Evolutionary conservation across 2,797 vertebrate genomes (phyloP), one percentile per base, ranked within the genome.

Genomic region (Anabacerthia variegaticeps): DNA sequence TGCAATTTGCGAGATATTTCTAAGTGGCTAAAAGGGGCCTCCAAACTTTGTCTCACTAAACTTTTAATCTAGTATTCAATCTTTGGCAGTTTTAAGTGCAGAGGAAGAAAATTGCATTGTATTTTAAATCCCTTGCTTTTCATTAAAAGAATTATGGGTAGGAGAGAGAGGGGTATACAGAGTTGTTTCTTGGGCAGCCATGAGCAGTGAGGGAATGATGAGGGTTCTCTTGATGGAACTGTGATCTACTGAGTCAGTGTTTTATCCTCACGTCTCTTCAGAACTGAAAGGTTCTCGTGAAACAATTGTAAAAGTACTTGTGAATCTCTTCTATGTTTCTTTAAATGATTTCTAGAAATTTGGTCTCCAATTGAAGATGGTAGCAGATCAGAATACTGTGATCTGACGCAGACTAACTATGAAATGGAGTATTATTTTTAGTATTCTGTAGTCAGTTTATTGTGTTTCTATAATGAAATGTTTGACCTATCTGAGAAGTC

Each of bases 401-500:
- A 61, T 51, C 56, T 49, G 79, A 77, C 34, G 26, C 7, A 90
- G 43, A 28, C 43, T 55, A 37, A 51, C 79, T 71, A 2, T 56
- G 30, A 80, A 79, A 15, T 12, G 17, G 37, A 79, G 8, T 41
- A 32, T 73, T 93, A 84, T 65, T 90, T 81, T 93, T 77, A 80
- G 63, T 41, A 7, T 74, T 79, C 68, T 75, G 3, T 32, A 56
- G 34, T 46, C 22, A 28, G 27, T 88, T 79, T 95, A n/a, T 68
- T 92, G 84, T 84, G 65, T 84, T 94, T 88, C 65, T 91, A 4
- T 91, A 84, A 82, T 52, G 49, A 89, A 95, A 83, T 46, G 37
- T 51, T 92, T 94, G 74, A 91, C 54, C 79, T 96, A 77, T 82
- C 71, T 73, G 61, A 52, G 41, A 58, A 78, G 55, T 76, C 54